phyloP scores from a whole-genome alignment of 2,113 vertebrate genomes.

The Callionymus lyra region DNA sequence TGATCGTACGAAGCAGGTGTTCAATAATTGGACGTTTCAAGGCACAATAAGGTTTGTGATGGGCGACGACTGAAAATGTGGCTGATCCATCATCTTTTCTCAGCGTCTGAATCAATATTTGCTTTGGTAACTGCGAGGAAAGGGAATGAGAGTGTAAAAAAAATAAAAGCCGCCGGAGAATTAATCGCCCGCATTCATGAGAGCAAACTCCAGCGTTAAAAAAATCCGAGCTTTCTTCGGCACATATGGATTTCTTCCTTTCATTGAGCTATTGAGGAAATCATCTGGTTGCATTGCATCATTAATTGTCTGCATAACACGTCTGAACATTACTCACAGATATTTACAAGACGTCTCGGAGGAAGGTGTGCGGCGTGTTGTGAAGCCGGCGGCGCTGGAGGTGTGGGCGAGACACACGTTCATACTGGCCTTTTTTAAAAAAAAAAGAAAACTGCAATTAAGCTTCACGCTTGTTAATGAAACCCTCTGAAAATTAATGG shows the following conservation, averaged over 20 bases:
- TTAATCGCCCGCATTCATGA: too few relatives aligned
- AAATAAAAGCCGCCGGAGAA: too few relatives aligned
- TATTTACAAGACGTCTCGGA: background rate
- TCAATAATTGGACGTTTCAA: too few relatives aligned
- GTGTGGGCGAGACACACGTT: background rate
- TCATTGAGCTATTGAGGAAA: slow-evolving; percentile 18
- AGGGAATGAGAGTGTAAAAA: too few relatives aligned
- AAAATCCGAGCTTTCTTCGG: too few relatives aligned
- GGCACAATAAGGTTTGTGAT: too few relatives aligned
- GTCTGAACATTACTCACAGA: background rate
- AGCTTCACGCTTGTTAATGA: background rate
- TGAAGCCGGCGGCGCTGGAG: background rate
- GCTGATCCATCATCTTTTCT: too few relatives aligned
- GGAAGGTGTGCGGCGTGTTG: too few relatives aligned
- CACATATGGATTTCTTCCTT: slow-evolving; percentile 2
- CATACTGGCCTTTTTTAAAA: background rate
- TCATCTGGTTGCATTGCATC: background rate
- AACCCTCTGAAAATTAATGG: too few relatives aligned
- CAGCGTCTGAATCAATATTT: slow-evolving; percentile 18
- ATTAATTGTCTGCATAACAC: background rate
- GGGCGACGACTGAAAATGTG: too few relatives aligned
- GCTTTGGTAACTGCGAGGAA: slow-evolving; percentile 4
- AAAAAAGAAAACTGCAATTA: background rate
- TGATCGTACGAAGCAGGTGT: too few relatives aligned
- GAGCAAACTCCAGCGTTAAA: too few relatives aligned